Base-by-base conservation (phyloP, 2,888 invertebrate species). In the Aspidiotus rigidus region DNA sequence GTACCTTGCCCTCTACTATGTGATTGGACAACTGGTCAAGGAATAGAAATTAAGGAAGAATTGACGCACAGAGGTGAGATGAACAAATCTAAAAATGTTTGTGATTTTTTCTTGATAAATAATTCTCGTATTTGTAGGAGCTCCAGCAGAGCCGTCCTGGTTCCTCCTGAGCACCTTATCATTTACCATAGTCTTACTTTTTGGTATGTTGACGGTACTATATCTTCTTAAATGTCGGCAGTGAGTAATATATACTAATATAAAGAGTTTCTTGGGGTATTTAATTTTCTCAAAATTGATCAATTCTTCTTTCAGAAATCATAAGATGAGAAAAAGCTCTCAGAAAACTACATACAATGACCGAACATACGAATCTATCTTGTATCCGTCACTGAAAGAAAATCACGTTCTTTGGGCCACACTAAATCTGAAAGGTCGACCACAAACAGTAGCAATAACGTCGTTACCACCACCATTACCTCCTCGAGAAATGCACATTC, bases 171-270 rank as follows among this genome's bases (percentile, higher is more conserved):
- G 90, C 71, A 87, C 90, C 75, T 87, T 88, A 0, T 89, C 89
- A 70, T 88, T 89, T 76, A 84, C 90, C 73, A 89, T 88, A 6
- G 88, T 91, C 16, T 82, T 91, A 53, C 84, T 90, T 73, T 81
- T 92, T 64, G 90, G 89, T 13, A 86, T 89, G 5, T 79, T 91
- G 28, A 79, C 91, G 49, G 89, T 90, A 0, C 81, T 90, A 70
- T 86, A 90, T 76, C 81, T 91, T 64, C 83, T 91, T 72, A 88
- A 89, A 78, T 90, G 90, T 78, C 83, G 90, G 83, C 89, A 90
- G 90, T 91, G 80, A 84, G 86, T 85, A 39, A 49, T 49, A 49
- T 49, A 49, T 49, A 49, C 6, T 49, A 1, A 6, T 2, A 6
- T 49, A 49, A 49, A 3, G n/a, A 3, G 49, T 3, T 49, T 49